Evolutionary conservation across 2,888 invertebrate genomes (phyloP).

Genomic region (Cryptops parisi): DNA sequence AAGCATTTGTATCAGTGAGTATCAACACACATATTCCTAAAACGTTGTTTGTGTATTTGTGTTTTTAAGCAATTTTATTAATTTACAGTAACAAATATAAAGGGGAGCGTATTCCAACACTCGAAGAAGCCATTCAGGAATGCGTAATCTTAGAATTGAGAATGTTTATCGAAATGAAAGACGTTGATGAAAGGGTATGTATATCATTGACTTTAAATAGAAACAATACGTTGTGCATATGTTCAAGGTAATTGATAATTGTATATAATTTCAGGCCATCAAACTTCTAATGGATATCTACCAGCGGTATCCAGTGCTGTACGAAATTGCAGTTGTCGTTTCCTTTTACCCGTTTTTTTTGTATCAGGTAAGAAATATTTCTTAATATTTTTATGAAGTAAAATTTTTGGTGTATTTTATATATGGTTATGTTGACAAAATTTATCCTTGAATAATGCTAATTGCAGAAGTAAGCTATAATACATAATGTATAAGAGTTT

Average conservation of each 20-base stretch:
- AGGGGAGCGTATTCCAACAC: slow-evolving; percentile 45
- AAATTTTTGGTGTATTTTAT: too few species aligned
- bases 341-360: neutral
- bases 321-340: neutral
- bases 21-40: neutral
- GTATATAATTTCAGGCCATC: neutral
- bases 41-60: neutral
- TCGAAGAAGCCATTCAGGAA: slow-evolving; percentile 53
- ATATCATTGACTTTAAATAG: too few species aligned
- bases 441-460: too few species aligned
- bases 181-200: slow-evolving; percentile 42
- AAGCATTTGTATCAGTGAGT: slow-evolving; percentile 32
- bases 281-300: neutral
- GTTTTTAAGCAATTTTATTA: slow-evolving; percentile 11
- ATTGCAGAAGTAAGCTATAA: too few species aligned
- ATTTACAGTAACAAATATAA: slow-evolving; percentile 43
- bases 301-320: neutral
- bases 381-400: too few species aligned
- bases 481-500: too few species aligned
- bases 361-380: neutral
- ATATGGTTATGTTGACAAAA: too few species aligned
- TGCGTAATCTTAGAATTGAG: slow-evolving; percentile 49
- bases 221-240: too few species aligned
- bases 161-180: slow-evolving; percentile 68
- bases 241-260: neutral